These are phyloP conservation scores for Nysson spinosus DNA, from an alignment of 2,888 invertebrate species.

Conservation along the genomic window DNA sequence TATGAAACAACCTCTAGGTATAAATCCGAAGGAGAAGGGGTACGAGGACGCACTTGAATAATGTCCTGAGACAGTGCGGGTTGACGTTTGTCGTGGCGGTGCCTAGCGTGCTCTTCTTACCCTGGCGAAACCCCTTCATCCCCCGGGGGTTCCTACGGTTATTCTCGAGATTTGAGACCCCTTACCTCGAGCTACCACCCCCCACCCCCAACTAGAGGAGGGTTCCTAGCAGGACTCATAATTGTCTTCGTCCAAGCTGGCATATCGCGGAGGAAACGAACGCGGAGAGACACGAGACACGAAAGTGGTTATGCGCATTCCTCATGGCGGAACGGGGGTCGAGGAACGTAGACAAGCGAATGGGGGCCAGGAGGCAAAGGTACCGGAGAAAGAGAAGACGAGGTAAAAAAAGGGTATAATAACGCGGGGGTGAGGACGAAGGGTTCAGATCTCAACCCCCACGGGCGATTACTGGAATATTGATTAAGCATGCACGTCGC, in stretches of 20 bases:
- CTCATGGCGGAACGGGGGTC: too few relatives aligned
- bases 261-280: constrained; percentile 46
- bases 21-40: too few relatives aligned
- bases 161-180: too few relatives aligned
- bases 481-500: constrained; percentile 67
- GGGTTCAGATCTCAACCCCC: constrained; percentile 27
- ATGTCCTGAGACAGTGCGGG: constrained; percentile 61
- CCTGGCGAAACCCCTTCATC: constrained; percentile 18
- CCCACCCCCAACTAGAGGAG: constrained; percentile 17
- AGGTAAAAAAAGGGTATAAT: constrained; percentile 1
- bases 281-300: constrained; percentile 38
- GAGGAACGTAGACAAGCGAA: constrained; percentile 1
- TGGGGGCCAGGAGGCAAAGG: constrained; percentile 9
- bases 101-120: constrained; percentile 57
- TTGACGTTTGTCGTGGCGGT: constrained; percentile 65
- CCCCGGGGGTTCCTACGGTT: too few relatives aligned
- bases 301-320: constrained; percentile 60
- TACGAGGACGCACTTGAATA: constrained; percentile 65
- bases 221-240: constrained; percentile 60
- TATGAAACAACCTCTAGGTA: constrained; percentile 17
- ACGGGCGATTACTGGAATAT: constrained; percentile 65
- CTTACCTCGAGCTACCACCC: too few relatives aligned
- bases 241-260: constrained; percentile 62
- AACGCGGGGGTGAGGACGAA: constrained; percentile 12
- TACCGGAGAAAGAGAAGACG: constrained; percentile 3